Percentiles rank a stretch among this genome's conserved stretches.
Evolutionary conservation across 2,888 invertebrate species (phyloP).

Genomic region (Cataglyphis albicans): DNA sequence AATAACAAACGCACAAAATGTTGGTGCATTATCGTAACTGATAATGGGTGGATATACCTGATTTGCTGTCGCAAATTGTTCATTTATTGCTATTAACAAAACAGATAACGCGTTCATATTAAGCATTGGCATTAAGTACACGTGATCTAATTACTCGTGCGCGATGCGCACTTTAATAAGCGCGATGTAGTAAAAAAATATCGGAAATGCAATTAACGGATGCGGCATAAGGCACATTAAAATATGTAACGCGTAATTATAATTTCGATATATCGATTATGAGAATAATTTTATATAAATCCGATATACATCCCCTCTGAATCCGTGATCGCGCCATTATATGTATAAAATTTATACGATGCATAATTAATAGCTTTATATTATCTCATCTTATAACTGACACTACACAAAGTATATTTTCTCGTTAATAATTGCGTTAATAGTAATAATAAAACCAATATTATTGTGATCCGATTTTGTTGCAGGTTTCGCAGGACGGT

Average conservation of each 20-base stretch:
- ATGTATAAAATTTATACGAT: conserved; percentile 5
- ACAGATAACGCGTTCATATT: conserved; percentile 35
- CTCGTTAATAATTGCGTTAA: conserved; percentile 17
- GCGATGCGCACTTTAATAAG: conserved; percentile 23
- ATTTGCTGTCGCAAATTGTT: conserved; percentile 7
- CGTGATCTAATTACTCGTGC: conserved; percentile 26
- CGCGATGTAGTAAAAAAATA: conserved; percentile 18
- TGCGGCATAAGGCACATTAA: conserved; percentile 37
- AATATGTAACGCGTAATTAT: conserved; percentile 37
- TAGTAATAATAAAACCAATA: not conserved
- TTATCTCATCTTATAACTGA: not conserved
- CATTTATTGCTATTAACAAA: conserved; percentile 38
- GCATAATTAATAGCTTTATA: conserved; percentile 12
- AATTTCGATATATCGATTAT: conserved; percentile 33
- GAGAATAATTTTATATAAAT: conserved; percentile 30
- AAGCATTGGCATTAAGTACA: conserved; percentile 19
- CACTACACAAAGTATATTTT: conserved; percentile 8
- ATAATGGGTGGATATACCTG: conserved; percentile 17
- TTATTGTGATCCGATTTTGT: conserved; percentile 61
- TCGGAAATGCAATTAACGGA: conserved; percentile 41
- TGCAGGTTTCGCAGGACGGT: conserved; percentile 92
- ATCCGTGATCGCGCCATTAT: not conserved
- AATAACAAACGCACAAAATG: conserved; percentile 22
- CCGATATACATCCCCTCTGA: not conserved
- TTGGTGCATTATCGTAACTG: conserved; percentile 7